Percentiles rank a stretch among this genome's conserved stretches.
These are phyloP conservation scores for Alviniconcha marisindica DNA, from an alignment of 1,140 invertebrate genomes.

Conservation along the genomic window DNA sequence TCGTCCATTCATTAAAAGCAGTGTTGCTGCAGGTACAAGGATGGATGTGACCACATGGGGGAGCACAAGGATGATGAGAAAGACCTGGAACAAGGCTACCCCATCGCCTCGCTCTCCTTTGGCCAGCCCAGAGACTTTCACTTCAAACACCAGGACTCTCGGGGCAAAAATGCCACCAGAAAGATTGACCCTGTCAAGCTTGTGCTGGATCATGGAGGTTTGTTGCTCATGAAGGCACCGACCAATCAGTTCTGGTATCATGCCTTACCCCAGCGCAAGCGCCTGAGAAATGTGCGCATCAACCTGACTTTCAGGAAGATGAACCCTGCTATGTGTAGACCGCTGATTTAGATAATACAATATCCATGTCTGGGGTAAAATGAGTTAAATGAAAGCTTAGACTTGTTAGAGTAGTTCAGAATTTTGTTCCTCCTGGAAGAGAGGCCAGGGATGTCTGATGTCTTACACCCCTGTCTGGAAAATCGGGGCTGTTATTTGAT, in stretches of 20 bases:
- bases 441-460: too few species aligned
- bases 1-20: not conserved
- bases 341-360: too few species aligned
- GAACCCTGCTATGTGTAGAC: conserved; percentile 39
- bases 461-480: too few species aligned
- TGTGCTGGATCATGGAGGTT: conserved; percentile 81
- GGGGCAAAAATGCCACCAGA: conserved; percentile 69
- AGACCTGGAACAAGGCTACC: conserved; percentile 80
- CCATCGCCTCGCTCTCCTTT: conserved; percentile 84
- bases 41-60: conserved; percentile 84
- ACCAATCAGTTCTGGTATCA: conserved; percentile 86
- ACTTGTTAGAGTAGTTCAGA: too few species aligned
- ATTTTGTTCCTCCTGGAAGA: too few species aligned
- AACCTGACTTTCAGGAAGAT: conserved; percentile 82
- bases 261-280: conserved; percentile 81
- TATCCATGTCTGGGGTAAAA: too few species aligned
- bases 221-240: conserved; percentile 85
- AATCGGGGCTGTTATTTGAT: too few species aligned
- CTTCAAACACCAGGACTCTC: conserved; percentile 80
- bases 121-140: conserved; percentile 83
- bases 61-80: conserved; percentile 85
- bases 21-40: conserved; percentile 80
- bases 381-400: too few species aligned
- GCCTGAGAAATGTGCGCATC: conserved; percentile 78
- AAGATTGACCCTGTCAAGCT: conserved; percentile 79